phyloP scores from a whole-genome alignment of 2,797 vertebrate genomes.

The Mus caroli region DNA sequence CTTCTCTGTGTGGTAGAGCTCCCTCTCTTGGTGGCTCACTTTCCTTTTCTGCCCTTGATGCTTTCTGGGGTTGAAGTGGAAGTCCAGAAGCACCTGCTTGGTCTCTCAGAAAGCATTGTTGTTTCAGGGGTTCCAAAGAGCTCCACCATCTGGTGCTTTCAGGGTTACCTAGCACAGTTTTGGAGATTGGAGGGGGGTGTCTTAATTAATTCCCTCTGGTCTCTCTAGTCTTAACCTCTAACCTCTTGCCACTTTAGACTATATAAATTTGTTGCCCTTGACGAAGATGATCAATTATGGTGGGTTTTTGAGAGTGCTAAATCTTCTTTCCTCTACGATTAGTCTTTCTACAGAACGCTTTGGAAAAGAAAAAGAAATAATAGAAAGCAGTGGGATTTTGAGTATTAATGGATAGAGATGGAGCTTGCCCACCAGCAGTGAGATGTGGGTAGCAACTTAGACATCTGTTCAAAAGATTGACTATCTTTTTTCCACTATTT shows the following conservation, averaged over 20 bases:
- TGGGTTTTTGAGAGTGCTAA: background rate
- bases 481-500: constrained; percentile 42
- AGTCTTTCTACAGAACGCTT: background rate
- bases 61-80: constrained; percentile 12
- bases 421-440: constrained; percentile 21
- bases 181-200: background rate
- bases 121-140: background rate
- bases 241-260: background rate
- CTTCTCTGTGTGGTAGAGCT: fast-evolving
- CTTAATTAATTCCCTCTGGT: background rate
- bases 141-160: background rate
- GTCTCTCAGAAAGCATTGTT: background rate
- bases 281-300: background rate
- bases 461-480: background rate
- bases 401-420: background rate
- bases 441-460: background rate
- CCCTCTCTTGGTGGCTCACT: background rate
- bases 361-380: constrained; percentile 47
- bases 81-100: background rate
- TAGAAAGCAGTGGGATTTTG: constrained; percentile 16
- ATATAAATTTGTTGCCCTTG: background rate
- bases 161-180: background rate
- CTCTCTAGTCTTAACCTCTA: background rate
- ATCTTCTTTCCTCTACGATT: background rate
- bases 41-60: background rate